phyloP scores from a whole-genome alignment of 2,797 vertebrate genomes.

The Typhlichthys subterraneus region DNA sequence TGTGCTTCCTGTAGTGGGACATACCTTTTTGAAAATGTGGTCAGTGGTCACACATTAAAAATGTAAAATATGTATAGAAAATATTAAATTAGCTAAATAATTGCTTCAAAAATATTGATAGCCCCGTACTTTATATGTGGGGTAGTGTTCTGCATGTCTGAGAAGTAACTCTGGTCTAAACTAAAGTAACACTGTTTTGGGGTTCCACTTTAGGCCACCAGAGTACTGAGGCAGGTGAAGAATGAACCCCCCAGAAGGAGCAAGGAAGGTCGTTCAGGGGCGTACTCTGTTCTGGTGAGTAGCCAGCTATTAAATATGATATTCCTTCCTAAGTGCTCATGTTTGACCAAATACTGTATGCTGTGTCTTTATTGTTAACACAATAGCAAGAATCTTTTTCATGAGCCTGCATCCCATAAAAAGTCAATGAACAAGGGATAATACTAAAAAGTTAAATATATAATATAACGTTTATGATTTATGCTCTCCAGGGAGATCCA shows the following conservation, averaged over 20 bases:
- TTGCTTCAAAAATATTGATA: too few relatives aligned
- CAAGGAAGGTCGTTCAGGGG: slow-evolving; percentile 56
- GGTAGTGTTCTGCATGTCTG: not conserved
- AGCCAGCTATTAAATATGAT: not conserved
- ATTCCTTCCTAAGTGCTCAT: not conserved
- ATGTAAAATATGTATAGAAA: too few relatives aligned
- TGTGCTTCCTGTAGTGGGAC: too few relatives aligned
- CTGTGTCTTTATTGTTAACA: not conserved
- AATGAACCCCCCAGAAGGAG: slow-evolving; percentile 41
- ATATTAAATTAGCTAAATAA: too few relatives aligned
- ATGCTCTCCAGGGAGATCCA: slow-evolving; percentile 60
- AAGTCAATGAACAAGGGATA: not conserved
- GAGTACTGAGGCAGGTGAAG: slow-evolving; percentile 68
- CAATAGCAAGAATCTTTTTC: not conserved
- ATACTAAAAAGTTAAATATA: slow-evolving; percentile 7
- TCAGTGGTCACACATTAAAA: too few relatives aligned
- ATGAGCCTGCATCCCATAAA: not conserved
- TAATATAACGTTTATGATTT: slow-evolving; percentile 2
- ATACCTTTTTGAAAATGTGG: not conserved
- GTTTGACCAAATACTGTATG: not conserved
- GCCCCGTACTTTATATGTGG: too few relatives aligned
- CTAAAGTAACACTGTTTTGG: not conserved
- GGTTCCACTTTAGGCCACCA: slow-evolving; percentile 53
- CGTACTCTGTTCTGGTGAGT: slow-evolving; percentile 68
- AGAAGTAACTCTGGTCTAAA: not conserved